Conservation (phyloP, 64 coral and sea anemone genomes). For the Pocillopora damicornis region DNA sequence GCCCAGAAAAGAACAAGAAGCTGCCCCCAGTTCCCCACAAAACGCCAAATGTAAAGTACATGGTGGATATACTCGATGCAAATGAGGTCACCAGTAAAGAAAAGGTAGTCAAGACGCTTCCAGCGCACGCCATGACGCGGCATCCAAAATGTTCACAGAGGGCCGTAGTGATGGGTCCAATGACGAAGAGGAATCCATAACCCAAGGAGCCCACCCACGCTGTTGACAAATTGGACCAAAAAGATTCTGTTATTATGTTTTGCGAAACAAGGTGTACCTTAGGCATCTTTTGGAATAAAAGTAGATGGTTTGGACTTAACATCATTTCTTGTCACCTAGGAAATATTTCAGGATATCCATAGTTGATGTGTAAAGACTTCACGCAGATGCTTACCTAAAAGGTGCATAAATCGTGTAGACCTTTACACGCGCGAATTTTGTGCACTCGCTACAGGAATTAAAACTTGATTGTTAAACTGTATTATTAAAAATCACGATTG, state of each 20-base stretch:
- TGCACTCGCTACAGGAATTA: no score
- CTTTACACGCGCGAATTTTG: no score
- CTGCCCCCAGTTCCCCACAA: constrained; percentile 69
- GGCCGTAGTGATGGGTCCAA: constrained; percentile 40
- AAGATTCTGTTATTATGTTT: background rate
- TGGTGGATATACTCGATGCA: constrained; percentile 33
- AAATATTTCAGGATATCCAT: no score
- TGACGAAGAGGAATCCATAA: constrained; percentile 56
- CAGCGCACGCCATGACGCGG: constrained; percentile 45
- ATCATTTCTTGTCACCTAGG: no score
- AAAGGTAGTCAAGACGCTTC: constrained; percentile 9
- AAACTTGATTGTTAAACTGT: no score
- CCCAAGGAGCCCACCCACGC: constrained; percentile 63
- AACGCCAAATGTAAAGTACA: constrained; percentile 67
- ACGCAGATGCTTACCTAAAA: no score
- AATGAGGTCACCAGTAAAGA: constrained; percentile 43
- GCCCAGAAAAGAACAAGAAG: constrained; percentile 46
- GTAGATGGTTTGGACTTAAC: no score
- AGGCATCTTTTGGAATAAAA: no score
- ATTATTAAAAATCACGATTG: no score
- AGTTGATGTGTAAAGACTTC: no score
- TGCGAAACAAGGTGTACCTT: background rate
- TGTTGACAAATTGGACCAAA: background rate
- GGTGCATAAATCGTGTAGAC: no score
- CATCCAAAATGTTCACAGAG: constrained; percentile 63